A percentile compares a stretch with the other conserved stretches of the same genome.
phyloP scores from a whole-genome alignment of 2,888 invertebrate genomes.

The Macrophya alboannulata region DNA sequence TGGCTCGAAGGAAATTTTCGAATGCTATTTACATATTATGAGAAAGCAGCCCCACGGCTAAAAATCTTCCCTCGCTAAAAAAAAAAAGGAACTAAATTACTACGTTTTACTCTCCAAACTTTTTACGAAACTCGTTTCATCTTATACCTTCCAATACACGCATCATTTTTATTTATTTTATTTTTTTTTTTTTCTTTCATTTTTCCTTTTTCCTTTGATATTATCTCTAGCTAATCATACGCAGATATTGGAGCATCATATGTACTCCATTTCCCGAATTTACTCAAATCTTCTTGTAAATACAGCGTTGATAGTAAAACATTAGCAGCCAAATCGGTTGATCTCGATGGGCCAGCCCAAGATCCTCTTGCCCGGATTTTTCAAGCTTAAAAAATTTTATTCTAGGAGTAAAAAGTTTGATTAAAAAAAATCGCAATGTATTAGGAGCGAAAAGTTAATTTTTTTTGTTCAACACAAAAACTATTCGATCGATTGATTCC shows the following conservation, averaged over 20 bases:
- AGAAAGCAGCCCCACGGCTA: conserved; percentile 29
- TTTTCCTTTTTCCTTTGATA: neutral
- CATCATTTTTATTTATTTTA: neutral
- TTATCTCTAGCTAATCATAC: neutral
- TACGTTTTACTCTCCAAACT: conserved; percentile 2
- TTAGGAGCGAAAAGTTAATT: neutral
- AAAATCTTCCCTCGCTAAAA: conserved; percentile 9
- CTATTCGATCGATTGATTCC: neutral
- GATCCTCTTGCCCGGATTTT: neutral
- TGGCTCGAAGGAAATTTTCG: neutral
- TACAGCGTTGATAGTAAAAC: neutral
- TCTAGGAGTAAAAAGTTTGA: neutral
- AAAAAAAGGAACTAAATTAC: conserved; percentile 17
- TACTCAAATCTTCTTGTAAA: neutral
- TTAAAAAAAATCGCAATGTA: neutral
- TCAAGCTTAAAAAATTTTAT: neutral
- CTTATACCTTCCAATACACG: conserved; percentile 9
- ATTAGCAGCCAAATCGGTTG: too few species aligned
- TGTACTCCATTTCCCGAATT: neutral
- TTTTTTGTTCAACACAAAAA: neutral
- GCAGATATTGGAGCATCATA: neutral
- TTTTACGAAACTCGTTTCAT: neutral
- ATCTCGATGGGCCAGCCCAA: neutral
- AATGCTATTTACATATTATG: conserved; percentile 48
- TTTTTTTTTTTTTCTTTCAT: neutral